Base-by-base conservation (phyloP, 2,888 invertebrate species). In the Melanophora roralis region DNA sequence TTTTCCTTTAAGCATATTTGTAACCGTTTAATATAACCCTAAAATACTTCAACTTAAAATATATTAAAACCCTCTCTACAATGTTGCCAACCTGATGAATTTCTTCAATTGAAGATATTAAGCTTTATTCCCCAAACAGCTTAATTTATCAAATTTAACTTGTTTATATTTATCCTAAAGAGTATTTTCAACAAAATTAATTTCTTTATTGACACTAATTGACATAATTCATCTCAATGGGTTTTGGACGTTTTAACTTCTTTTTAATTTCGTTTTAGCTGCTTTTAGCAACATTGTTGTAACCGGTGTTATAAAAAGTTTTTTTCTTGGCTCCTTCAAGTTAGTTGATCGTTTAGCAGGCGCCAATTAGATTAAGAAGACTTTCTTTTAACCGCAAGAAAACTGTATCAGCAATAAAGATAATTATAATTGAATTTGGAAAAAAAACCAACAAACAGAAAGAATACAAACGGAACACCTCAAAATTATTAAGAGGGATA, bases 351-450 rank as follows among this genome's bases (percentile, higher is more conserved):
- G 36, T 68, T 76, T 69, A 57, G 14, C 62, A 69, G 62, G 55
- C 64, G 57, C 62, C 69, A 76, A 76, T 76, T 76, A 69, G 69
- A 76, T 76, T 69, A 57, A 76, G 38, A n/a, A 21, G 38, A 43
- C 19, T 32, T 34, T 34, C 19, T 23, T 8, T 1, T 2, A 19
- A 21, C 45, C 32, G 19, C 51, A 65, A 51, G 38, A 38, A 19
- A 21, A 21, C 5, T 14, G 7, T n/a, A 19, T 16, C 47, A 23
- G 47, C 40, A 23, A 27, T 55, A 34, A 36, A 14, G 60, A 38
- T 68, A 7, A 51, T n/a, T 14, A 27, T 21, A 27, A 40, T 2
- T 8, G 3, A 8, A 32, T 0, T 1, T 0, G 5, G 3, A 51
- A 36, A 14, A 49, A 19, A 49, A 7, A 6, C 5, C 11, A 6